phyloP scores from a whole-genome alignment of 2,888 invertebrate genomes.

The Alsophila aescularia region DNA sequence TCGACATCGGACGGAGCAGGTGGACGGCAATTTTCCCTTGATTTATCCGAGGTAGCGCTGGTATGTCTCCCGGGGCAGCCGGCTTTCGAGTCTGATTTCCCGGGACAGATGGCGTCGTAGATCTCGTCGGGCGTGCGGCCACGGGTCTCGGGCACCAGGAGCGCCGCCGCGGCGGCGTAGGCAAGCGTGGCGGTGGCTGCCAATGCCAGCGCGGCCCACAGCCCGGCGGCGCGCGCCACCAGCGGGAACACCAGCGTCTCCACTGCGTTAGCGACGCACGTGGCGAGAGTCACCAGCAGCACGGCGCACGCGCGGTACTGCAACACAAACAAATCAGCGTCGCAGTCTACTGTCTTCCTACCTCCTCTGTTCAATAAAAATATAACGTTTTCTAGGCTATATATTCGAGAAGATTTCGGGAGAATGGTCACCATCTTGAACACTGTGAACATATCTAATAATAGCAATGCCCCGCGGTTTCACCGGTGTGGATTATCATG shows the following conservation, averaged over 20 bases:
- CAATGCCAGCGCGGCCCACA: slow-evolving; percentile 45
- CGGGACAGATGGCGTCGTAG: slow-evolving; percentile 37
- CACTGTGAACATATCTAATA: no score
- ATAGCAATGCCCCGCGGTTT: no score
- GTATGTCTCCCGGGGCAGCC: not conserved
- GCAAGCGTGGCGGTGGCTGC: slow-evolving; percentile 48
- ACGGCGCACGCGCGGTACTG: slow-evolving; percentile 68
- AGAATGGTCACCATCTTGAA: no score
- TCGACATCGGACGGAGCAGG: not conserved
- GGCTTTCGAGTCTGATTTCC: not conserved
- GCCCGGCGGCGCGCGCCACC: slow-evolving; percentile 38
- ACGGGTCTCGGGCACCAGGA: slow-evolving; percentile 57
- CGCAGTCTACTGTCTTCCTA: not conserved
- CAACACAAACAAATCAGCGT: not conserved
- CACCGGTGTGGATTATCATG: no score
- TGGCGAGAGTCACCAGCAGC: slow-evolving; percentile 51
- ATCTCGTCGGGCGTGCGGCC: slow-evolving; percentile 49
- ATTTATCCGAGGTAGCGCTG: not conserved
- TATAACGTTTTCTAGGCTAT: no score
- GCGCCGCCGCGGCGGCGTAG: slow-evolving; percentile 45
- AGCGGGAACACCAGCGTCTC: slow-evolving; percentile 58
- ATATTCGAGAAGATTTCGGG: no score
- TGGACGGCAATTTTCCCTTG: not conserved
- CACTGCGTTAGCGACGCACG: slow-evolving; percentile 55
- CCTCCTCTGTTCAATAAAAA: no score